phyloP scores from a whole-genome alignment of 2,888 invertebrate species.

The Meloe dianella region DNA sequence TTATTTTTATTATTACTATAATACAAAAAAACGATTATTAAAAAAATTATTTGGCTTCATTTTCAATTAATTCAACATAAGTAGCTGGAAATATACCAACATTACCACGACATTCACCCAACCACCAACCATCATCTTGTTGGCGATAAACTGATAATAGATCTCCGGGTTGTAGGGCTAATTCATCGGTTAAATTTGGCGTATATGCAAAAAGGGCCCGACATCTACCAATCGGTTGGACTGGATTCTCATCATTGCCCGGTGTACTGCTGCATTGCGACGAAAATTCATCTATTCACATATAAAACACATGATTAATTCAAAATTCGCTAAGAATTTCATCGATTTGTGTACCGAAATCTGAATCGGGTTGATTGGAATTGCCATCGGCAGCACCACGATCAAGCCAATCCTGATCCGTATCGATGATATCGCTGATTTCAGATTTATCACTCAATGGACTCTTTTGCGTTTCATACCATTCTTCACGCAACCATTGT shows the following conservation, averaged over 20 bases:
- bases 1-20: background rate
- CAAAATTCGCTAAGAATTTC: too few relatives aligned
- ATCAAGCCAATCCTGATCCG: constrained; percentile 70
- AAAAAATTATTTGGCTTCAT: constrained; percentile 8
- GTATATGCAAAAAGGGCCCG: constrained; percentile 87
- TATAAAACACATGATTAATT: constrained; percentile 10
- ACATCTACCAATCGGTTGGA: constrained; percentile 72
- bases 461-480: constrained; percentile 59
- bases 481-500: constrained; percentile 75
- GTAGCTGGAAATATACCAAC: constrained; percentile 94
- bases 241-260: constrained; percentile 60
- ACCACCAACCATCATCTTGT: constrained; percentile 95
- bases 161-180: constrained; percentile 75
- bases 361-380: constrained; percentile 85
- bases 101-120: constrained; percentile 83
- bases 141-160: constrained; percentile 87
- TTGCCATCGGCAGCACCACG: constrained; percentile 83
- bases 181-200: constrained; percentile 86
- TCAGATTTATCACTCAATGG: constrained; percentile 53
- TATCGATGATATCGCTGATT: constrained; percentile 58
- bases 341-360: constrained; percentile 69
- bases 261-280: constrained; percentile 71
- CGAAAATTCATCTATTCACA: constrained; percentile 75
- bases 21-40: constrained; percentile 17
- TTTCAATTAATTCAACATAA: constrained; percentile 76